Percentiles rank a stretch among this genome's conserved stretches.
Conservation (phyloP, 2,797 vertebrate species). For the Anolis apletophallus region DNA sequence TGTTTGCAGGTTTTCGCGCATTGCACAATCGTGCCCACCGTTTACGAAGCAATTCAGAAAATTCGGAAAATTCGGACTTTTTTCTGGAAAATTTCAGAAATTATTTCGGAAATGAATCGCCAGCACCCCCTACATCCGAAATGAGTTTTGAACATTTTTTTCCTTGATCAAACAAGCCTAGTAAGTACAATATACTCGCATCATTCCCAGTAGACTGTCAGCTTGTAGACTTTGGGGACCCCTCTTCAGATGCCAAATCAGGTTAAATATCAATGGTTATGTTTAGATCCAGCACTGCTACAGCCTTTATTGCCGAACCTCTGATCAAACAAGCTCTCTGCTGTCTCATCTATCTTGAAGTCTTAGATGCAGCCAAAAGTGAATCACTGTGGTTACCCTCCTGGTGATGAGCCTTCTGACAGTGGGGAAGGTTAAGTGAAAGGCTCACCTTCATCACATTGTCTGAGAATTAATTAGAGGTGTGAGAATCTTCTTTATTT, state of each 20-base stretch:
- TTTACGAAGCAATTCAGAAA: too few species aligned
- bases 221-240: neutral
- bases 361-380: neutral
- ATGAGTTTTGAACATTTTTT: too few species aligned
- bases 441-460: neutral
- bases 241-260: neutral
- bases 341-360: neutral
- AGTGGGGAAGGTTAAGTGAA: neutral
- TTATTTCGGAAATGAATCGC: too few species aligned
- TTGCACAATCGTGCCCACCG: too few species aligned
- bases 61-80: too few species aligned
- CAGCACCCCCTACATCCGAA: too few species aligned
- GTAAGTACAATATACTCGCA: too few species aligned
- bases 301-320: neutral
- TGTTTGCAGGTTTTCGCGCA: too few species aligned
- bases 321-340: neutral
- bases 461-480: neutral
- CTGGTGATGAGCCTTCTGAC: neutral
- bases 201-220: neutral
- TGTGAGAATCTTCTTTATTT: neutral
- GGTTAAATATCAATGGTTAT: neutral
- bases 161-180: too few species aligned
- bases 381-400: too few species aligned
- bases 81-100: too few species aligned
- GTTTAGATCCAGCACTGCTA: neutral